Evolutionary conservation across 2,797 vertebrate genomes (phyloP).

Genomic region (Natrix natrix): DNA sequence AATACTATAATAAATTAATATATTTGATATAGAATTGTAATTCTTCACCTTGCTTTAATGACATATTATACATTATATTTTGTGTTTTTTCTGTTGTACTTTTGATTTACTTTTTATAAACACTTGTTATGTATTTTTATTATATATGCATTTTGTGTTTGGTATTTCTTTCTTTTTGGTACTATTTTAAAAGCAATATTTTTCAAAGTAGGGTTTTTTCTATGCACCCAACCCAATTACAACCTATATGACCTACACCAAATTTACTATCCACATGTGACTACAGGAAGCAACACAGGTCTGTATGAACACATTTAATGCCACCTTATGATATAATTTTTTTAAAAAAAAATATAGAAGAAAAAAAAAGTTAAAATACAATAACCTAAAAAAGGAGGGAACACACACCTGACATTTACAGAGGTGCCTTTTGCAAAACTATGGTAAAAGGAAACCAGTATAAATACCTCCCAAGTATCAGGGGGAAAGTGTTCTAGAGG

Average conservation of each 20-base stretch:
- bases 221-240: background rate
- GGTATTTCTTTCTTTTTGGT: background rate
- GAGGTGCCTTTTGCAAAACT: background rate
- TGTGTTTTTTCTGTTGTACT: background rate
- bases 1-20: background rate
- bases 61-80: background rate
- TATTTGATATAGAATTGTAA: background rate
- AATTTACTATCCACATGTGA: background rate
- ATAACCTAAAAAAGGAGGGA: background rate
- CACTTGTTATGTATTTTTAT: background rate
- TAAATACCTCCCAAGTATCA: background rate
- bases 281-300: background rate
- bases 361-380: background rate
- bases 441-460: background rate
- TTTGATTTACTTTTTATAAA: background rate
- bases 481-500: background rate
- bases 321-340: background rate
- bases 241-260: background rate
- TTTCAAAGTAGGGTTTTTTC: background rate
- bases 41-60: background rate
- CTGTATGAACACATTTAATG: background rate
- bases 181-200: background rate
- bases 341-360: background rate
- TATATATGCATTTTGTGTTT: background rate
- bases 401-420: background rate